Percentiles rank a stretch among this genome's conserved stretches.
These are phyloP conservation scores for Lytechinus variegatus DNA, from an alignment of 35 echinoderm and acorn worm genomes.

Conservation along the genomic window DNA sequence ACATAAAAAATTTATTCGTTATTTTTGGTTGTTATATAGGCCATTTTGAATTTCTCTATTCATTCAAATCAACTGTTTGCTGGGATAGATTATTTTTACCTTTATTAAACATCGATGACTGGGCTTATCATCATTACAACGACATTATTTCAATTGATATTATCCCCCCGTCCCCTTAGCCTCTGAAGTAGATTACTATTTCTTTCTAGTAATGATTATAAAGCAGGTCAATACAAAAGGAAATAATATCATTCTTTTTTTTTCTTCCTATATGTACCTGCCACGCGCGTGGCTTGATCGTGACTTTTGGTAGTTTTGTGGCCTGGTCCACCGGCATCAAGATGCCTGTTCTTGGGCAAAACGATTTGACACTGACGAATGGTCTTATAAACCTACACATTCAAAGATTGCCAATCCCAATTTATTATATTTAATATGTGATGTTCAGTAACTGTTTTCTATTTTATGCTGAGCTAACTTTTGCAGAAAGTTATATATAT, in stretches of 20 bases:
- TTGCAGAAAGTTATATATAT: not conserved
- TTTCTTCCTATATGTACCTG: not conserved
- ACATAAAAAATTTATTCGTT: not conserved
- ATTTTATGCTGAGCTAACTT: not conserved
- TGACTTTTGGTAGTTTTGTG: not conserved
- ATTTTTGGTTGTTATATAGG: too few species aligned
- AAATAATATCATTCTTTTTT: too few species aligned
- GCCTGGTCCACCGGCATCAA: not conserved
- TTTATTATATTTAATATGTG: not conserved
- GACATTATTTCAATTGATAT: too few species aligned
- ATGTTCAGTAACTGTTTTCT: not conserved
- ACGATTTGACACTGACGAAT: not conserved
- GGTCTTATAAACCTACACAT: not conserved
- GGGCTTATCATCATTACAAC: too few species aligned
- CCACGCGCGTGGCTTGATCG: constrained; percentile 7
- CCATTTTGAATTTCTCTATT: too few species aligned
- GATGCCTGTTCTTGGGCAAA: not conserved
- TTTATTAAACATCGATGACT: too few species aligned
- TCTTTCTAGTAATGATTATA: too few species aligned
- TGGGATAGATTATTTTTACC: too few species aligned
- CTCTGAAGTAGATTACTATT: too few species aligned
- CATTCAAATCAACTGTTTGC: too few species aligned
- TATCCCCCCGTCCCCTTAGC: too few species aligned
- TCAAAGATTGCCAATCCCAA: not conserved
- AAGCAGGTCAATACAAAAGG: too few species aligned